These are phyloP conservation scores for Ennomos quercinarius DNA, from an alignment of 2,888 invertebrate species.

Conservation along the genomic window DNA sequence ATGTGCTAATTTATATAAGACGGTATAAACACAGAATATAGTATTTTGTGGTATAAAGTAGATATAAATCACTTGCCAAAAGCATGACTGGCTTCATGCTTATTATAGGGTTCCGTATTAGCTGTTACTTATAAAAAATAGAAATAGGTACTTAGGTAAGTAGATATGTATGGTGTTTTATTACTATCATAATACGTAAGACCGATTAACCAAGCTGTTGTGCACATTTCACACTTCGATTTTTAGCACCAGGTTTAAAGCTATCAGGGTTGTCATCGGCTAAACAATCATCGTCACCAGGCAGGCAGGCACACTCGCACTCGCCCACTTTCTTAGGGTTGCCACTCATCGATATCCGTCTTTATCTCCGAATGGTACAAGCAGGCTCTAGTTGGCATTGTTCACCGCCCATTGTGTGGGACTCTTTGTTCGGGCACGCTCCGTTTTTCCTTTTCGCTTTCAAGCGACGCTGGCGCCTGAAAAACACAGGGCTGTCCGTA, in stretches of 20 bases:
- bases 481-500: conserved; percentile 50
- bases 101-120: too few relatives aligned
- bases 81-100: too few relatives aligned
- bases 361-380: conserved; percentile 79
- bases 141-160: too few relatives aligned
- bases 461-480: conserved; percentile 63
- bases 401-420: conserved; percentile 75
- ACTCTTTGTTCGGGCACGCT: conserved; percentile 81
- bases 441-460: conserved; percentile 78
- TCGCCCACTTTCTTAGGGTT: conserved; percentile 41
- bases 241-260: conserved; percentile 31
- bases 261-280: conserved; percentile 21
- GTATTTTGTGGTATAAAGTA: too few relatives aligned
- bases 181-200: too few relatives aligned
- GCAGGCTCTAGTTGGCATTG: conserved; percentile 80
- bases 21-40: too few relatives aligned
- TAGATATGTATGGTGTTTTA: too few relatives aligned
- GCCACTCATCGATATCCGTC: conserved; percentile 58
- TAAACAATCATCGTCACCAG: conserved; percentile 30
- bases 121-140: too few relatives aligned
- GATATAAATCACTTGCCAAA: too few relatives aligned
- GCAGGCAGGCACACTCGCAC: conserved; percentile 5
- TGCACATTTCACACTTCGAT: too few relatives aligned
- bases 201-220: too few relatives aligned
- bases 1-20: too few relatives aligned